Percentiles rank a stretch among this genome's conserved stretches.
These are phyloP conservation scores for Bos javanicus DNA, from an alignment of 2,113 vertebrate species.

Conservation along the genomic window DNA sequence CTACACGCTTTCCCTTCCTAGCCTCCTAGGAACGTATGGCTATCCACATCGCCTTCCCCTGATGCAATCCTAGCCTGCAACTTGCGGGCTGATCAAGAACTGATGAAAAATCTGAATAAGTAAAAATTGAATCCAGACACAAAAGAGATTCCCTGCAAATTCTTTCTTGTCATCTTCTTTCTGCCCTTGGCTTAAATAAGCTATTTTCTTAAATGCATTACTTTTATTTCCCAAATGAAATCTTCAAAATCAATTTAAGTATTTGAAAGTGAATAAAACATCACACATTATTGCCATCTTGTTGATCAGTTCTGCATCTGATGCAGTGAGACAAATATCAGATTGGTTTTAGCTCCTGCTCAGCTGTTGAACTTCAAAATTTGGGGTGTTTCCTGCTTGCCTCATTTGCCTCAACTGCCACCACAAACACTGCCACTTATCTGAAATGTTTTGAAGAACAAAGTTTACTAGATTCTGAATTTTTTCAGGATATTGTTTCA, in stretches of 20 bases:
- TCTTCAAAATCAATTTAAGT: conserved; percentile 12
- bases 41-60: too few relatives aligned
- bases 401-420: background rate
- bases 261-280: background rate
- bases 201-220: background rate
- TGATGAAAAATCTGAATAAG: background rate
- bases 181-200: background rate
- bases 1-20: background rate
- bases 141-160: background rate
- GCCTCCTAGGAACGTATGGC: background rate
- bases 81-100: background rate
- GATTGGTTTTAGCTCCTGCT: background rate
- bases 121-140: background rate
- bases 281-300: background rate
- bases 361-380: background rate
- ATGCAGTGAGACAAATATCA: background rate
- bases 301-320: background rate
- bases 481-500: background rate
- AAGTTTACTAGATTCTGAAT: background rate
- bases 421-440: background rate
- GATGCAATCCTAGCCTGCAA: background rate
- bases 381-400: background rate
- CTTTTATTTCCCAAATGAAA: conserved; percentile 6
- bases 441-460: background rate
- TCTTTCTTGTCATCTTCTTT: background rate